Evolutionary conservation across 2,888 invertebrate species (phyloP).

Genomic region (Tetragnatha montana): DNA sequence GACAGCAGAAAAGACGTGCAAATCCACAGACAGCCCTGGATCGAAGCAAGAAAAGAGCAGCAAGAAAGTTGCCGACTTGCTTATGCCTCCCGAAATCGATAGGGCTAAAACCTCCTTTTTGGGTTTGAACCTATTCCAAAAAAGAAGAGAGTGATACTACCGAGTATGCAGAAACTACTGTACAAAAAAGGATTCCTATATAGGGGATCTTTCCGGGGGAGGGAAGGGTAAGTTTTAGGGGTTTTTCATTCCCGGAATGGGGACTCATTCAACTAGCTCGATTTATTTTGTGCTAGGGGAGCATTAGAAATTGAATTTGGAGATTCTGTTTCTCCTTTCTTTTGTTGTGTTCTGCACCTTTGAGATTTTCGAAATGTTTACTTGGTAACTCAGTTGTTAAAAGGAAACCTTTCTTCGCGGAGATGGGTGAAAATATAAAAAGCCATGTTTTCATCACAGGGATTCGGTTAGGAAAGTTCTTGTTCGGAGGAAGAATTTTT

Average conservation of each 20-base stretch:
- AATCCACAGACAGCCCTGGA: slow-evolving; percentile 10
- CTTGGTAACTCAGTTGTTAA: slow-evolving; percentile 6
- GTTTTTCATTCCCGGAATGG: slow-evolving; percentile 4
- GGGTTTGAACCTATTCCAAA: slow-evolving; percentile 22
- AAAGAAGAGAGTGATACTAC: neutral
- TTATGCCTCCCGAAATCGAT: slow-evolving; percentile 40
- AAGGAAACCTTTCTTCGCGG: neutral
- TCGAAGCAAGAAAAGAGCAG: slow-evolving; percentile 10
- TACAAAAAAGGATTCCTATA: neutral
- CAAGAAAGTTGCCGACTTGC: slow-evolving; percentile 17
- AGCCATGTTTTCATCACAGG: neutral
- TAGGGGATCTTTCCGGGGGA: neutral
- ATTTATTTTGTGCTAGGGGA: slow-evolving; percentile 23
- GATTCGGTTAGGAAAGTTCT: neutral
- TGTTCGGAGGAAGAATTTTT: too few relatives aligned
- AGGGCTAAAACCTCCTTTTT: slow-evolving; percentile 14
- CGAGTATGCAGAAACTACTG: slow-evolving; percentile 28
- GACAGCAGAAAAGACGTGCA: slow-evolving; percentile 18
- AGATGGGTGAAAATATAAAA: neutral
- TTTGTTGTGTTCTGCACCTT: slow-evolving; percentile 1
- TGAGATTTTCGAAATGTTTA: slow-evolving; percentile 29
- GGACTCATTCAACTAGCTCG: slow-evolving; percentile 28
- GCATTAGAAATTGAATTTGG: slow-evolving; percentile 19
- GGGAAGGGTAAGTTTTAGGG: neutral
- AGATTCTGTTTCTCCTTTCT: slow-evolving; percentile 14